A percentile compares a stretch with the other conserved stretches of the same genome.
phyloP scores from a whole-genome alignment of 2,113 vertebrate species.

The Anthoscopus minutus region DNA sequence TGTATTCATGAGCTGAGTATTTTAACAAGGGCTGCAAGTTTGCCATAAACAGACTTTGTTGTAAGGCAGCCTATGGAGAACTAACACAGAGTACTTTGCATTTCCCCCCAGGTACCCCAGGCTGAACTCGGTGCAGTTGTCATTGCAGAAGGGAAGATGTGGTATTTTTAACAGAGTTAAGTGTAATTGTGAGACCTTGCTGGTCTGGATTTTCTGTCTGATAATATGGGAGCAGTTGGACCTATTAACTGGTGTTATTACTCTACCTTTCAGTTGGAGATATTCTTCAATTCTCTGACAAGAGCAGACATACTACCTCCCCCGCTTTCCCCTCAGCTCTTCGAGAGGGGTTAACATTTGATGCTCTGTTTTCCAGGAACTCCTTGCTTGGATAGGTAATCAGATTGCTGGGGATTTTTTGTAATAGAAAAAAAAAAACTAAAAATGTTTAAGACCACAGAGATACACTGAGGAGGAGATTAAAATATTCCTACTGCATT shows the following conservation, averaged over 20 bases:
- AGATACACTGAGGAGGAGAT: neutral
- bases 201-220: neutral
- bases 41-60: neutral
- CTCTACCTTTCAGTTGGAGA: neutral
- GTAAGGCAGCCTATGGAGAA: neutral
- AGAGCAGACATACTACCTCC: neutral
- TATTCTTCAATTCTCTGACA: neutral
- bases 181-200: neutral
- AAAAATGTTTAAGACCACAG: neutral
- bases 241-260: neutral
- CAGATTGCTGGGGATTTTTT: neutral
- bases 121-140: neutral
- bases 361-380: neutral
- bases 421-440: neutral
- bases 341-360: neutral
- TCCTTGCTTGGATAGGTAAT: neutral
- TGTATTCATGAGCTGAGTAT: neutral
- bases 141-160: neutral
- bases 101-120: neutral
- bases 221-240: neutral
- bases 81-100: neutral
- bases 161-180: neutral
- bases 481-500: neutral
- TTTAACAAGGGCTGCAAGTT: neutral
- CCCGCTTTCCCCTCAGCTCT: neutral